These are phyloP conservation scores for Dromiciops gliroides DNA, from an alignment of 2,113 vertebrate species.

Conservation along the genomic window DNA sequence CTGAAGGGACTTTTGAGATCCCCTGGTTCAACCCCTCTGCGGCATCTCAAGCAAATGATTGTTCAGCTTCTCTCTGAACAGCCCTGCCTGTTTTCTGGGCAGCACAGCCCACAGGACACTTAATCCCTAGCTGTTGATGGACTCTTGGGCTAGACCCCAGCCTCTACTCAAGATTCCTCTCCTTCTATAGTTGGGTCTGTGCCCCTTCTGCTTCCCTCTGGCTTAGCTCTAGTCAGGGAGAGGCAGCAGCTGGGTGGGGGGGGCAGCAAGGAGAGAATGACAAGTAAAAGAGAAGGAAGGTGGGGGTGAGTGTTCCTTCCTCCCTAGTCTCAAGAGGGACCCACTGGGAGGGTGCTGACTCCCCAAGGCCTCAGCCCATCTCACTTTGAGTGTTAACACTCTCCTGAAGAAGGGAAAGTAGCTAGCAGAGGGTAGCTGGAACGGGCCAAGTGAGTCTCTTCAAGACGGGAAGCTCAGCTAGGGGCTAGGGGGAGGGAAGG, in stretches of 20 bases:
- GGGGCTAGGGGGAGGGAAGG: too few species aligned
- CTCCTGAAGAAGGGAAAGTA: not conserved
- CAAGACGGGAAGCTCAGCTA: too few species aligned
- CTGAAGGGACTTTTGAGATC: too few species aligned
- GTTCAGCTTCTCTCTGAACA: not conserved
- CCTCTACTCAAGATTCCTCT: not conserved
- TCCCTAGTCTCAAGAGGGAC: not conserved
- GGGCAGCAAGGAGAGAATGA: not conserved
- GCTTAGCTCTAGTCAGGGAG: too few species aligned
- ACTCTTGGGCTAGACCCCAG: constrained; percentile 46
- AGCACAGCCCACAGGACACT: constrained; percentile 30
- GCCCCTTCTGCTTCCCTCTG: not conserved
- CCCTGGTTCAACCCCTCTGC: too few species aligned
- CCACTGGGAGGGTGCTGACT: not conserved
- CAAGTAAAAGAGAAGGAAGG: not conserved
- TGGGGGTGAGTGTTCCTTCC: not conserved
- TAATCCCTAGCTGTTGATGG: not conserved
- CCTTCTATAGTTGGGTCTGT: not conserved
- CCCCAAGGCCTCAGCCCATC: not conserved
- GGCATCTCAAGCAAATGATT: too few species aligned
- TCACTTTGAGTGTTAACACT: not conserved
- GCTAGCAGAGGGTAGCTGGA: not conserved
- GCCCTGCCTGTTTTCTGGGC: constrained; percentile 40
- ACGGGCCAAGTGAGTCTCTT: not conserved
- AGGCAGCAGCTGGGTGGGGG: too few species aligned